phyloP scores from a whole-genome alignment of 23 tunicate species.

The Aplidium turbinatum region DNA sequence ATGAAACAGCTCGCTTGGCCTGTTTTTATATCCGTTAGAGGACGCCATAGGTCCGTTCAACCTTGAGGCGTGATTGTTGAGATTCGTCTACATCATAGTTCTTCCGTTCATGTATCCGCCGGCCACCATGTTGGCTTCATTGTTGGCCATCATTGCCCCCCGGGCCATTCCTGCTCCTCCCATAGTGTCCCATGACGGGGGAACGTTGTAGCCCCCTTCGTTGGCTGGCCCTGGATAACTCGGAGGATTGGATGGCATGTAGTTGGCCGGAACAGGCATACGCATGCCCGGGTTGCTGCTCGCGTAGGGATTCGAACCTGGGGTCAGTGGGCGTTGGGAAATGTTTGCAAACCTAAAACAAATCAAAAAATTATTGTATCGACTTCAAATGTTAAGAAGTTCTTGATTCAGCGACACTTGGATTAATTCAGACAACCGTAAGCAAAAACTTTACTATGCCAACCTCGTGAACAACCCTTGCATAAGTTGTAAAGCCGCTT shows the following conservation, averaged over 20 bases:
- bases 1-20: too few species aligned
- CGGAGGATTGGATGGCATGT: constrained; percentile 49
- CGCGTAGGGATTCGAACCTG: constrained; percentile 26
- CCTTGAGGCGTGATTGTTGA: too few species aligned
- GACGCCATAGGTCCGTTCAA: too few species aligned
- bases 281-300: constrained; percentile 37
- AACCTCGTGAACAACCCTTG: too few species aligned
- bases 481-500: too few species aligned
- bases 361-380: neutral
- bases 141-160: neutral
- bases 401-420: too few species aligned
- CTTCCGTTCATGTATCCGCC: too few species aligned
- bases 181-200: constrained; percentile 29
- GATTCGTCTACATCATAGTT: too few species aligned
- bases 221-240: constrained; percentile 31
- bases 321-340: constrained; percentile 46
- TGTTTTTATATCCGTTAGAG: too few species aligned
- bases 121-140: neutral
- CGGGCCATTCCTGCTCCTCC: neutral
- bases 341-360: constrained; percentile 41
- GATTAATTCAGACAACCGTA: too few species aligned
- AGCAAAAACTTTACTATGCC: too few species aligned
- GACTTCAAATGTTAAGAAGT: too few species aligned
- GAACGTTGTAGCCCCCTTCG: constrained; percentile 40
- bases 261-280: constrained; percentile 34